These are phyloP conservation scores for Orycteropus afer DNA, from an alignment of 2,113 vertebrate species.

Conservation along the genomic window DNA sequence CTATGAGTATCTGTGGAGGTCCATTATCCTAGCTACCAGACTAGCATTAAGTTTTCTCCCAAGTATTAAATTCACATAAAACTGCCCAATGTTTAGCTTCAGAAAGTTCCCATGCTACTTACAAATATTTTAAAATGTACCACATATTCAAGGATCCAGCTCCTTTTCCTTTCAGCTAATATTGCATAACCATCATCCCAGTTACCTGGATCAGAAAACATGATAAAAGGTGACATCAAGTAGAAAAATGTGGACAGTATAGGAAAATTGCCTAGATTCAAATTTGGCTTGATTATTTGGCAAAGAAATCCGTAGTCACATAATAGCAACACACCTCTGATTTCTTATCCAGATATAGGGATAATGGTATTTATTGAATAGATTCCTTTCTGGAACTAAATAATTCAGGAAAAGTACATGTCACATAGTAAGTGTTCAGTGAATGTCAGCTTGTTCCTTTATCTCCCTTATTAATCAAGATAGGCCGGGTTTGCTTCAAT, in stretches of 20 bases:
- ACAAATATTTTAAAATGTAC: constrained; percentile 11
- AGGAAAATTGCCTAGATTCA: neutral
- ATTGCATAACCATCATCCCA: neutral
- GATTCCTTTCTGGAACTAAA: constrained; percentile 9
- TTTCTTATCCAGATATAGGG: neutral
- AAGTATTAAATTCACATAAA: neutral
- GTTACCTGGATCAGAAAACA: neutral
- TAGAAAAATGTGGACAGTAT: neutral
- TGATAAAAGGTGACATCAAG: neutral
- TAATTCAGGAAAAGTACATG: neutral
- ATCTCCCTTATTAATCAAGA: neutral
- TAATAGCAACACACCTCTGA: neutral
- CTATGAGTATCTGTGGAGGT: neutral
- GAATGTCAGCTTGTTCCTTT: neutral
- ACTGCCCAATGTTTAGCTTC: neutral
- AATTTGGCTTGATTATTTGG: neutral
- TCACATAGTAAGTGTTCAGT: no score
- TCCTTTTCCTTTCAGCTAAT: neutral
- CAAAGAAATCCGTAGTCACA: neutral
- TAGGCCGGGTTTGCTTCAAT: neutral
- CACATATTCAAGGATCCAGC: neutral
- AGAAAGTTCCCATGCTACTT: neutral
- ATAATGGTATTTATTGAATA: neutral
- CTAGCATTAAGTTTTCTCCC: neutral
- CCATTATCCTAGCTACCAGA: neutral